phyloP scores from a whole-genome alignment of 2,113 vertebrate genomes.

The Sinocyclocheilus grahami region DNA sequence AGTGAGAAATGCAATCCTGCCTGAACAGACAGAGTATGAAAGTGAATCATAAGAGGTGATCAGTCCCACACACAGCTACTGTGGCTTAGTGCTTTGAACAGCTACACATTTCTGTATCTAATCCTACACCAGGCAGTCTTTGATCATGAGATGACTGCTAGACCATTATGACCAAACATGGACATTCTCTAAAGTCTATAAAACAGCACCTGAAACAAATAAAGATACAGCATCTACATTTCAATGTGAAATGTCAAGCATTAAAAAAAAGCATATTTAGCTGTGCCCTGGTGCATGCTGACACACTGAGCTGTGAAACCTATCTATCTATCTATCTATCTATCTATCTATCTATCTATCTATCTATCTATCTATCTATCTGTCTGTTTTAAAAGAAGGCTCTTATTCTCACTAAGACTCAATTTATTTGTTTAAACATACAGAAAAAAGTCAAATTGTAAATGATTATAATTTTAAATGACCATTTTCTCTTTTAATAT shows the following conservation, averaged over 20 bases:
- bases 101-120: conserved; percentile 18
- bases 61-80: conserved; percentile 50
- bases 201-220: background rate
- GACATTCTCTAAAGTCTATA: conserved; percentile 14
- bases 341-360: too few species aligned
- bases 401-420: background rate
- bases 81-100: conserved; percentile 38
- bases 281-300: too few species aligned
- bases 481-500: too few species aligned
- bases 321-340: too few species aligned
- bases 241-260: too few species aligned
- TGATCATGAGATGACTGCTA: conserved; percentile 42
- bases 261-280: too few species aligned
- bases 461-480: too few species aligned
- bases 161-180: conserved; percentile 46
- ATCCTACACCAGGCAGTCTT: conserved; percentile 48
- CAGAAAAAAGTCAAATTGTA: background rate
- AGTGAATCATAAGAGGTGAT: conserved; percentile 51
- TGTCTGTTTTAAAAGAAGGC: background rate
- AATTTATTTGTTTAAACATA: background rate
- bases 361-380: too few species aligned
- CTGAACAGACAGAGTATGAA: conserved; percentile 30
- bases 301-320: too few species aligned
- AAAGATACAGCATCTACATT: background rate
- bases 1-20: conserved; percentile 34